Percentiles rank a stretch among this genome's conserved stretches.
Conservation (phyloP, 37 sponge, comb jelly and placozoan genomes). For the Beroe ovata region DNA sequence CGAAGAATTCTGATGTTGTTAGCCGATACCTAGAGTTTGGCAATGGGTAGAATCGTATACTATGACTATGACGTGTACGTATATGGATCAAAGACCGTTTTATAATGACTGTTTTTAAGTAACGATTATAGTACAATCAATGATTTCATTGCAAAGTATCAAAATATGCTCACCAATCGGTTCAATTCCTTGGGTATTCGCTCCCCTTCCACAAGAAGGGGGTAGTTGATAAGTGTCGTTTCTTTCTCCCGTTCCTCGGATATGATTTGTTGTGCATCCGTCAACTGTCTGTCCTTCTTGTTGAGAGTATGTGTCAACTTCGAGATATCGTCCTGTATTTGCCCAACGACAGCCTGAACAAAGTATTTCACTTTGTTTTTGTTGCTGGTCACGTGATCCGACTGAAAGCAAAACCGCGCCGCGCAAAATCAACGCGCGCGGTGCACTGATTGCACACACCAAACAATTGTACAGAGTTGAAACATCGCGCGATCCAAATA, state of each 20-base stretch:
- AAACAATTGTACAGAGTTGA: too few species aligned
- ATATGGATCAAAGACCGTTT: too few species aligned
- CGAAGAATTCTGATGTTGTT: constrained; percentile 66
- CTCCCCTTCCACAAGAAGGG: constrained; percentile 44
- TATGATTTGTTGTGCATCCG: constrained; percentile 39
- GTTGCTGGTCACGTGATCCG: too few species aligned
- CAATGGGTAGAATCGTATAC: not conserved
- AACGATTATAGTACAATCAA: too few species aligned
- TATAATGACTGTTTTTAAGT: too few species aligned
- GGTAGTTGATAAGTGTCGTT: constrained; percentile 31
- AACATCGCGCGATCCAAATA: too few species aligned
- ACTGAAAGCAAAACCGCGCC: too few species aligned
- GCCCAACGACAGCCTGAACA: not conserved
- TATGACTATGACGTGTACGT: too few species aligned
- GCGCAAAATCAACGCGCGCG: too few species aligned
- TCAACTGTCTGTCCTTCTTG: constrained; percentile 45
- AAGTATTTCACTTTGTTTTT: too few species aligned
- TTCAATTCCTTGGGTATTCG: constrained; percentile 52
- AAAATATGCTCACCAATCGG: constrained; percentile 45
- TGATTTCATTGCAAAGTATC: too few species aligned
- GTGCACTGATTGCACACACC: too few species aligned
- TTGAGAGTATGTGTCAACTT: constrained; percentile 9
- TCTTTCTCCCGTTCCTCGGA: constrained; percentile 64
- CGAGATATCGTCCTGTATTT: constrained; percentile 29
- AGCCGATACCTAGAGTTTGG: not conserved